phyloP scores from a whole-genome alignment of 2,797 vertebrate genomes.

The Anabacerthia variegaticeps region DNA sequence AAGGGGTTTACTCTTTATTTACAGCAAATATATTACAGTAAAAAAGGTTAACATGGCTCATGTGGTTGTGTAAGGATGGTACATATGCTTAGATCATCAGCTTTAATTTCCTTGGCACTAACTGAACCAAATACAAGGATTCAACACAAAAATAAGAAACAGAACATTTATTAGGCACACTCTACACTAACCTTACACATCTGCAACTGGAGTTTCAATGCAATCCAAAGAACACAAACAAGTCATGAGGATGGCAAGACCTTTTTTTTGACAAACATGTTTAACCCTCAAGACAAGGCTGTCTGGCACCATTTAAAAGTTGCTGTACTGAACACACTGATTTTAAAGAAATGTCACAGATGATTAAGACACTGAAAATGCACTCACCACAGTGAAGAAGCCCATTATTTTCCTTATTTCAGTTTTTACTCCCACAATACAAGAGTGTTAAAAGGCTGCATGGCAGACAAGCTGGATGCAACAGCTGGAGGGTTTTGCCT shows the following conservation, averaged over 20 bases:
- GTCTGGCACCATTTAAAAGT: constrained; percentile 19
- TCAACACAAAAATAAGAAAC: constrained; percentile 33
- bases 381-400: constrained; percentile 2
- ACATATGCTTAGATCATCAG: background rate
- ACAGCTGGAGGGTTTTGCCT: constrained; percentile 61
- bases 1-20: constrained; percentile 57
- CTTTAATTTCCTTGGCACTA: constrained; percentile 23
- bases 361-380: constrained; percentile 43
- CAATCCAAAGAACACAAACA: constrained; percentile 39
- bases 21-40: constrained; percentile 68
- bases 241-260: constrained; percentile 4
- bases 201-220: background rate
- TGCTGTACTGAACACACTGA: constrained; percentile 13
- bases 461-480: constrained; percentile 50
- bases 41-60: constrained; percentile 23
- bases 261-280: background rate
- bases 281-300: constrained; percentile 30
- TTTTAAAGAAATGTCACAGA: constrained; percentile 36
- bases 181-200: constrained; percentile 31
- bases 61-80: background rate
- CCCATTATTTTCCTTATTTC: constrained; percentile 14
- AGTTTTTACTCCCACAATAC: constrained; percentile 14
- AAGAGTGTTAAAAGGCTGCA: constrained; percentile 36
- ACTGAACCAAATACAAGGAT: background rate
- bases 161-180: constrained; percentile 33